phyloP scores from a whole-genome alignment of 2,797 vertebrate genomes.

The Xerus rutilus region DNA sequence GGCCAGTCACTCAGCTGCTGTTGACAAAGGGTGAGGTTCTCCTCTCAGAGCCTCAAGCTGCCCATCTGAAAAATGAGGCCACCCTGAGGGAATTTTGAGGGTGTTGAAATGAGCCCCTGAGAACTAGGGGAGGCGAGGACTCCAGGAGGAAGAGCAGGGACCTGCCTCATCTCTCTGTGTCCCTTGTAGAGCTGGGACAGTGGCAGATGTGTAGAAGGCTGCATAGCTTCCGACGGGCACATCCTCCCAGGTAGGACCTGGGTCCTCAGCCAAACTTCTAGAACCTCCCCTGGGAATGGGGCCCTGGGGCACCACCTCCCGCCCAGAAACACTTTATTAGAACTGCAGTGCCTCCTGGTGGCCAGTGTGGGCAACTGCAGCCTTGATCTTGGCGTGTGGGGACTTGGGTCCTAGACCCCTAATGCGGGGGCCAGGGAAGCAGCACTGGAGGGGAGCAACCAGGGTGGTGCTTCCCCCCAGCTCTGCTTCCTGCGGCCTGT shows the following conservation, averaged over 20 bases:
- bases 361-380: conserved; percentile 60
- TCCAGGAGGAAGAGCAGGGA: not conserved
- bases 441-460: not conserved
- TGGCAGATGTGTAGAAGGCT: not conserved
- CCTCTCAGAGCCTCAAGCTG: not conserved
- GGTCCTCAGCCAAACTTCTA: not conserved
- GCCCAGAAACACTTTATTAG: conserved; percentile 47
- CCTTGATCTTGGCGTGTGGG: not conserved
- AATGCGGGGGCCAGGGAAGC: accelerated
- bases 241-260: not conserved
- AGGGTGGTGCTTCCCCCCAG: not conserved
- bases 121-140: not conserved
- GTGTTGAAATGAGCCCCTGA: not conserved
- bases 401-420: not conserved
- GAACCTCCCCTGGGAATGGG: not conserved
- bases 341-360: conserved; percentile 80
- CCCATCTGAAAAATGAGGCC: not conserved
- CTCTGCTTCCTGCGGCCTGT: not conserved
- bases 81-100: not conserved
- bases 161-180: not conserved
- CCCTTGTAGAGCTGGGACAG: not conserved
- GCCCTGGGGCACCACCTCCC: not conserved
- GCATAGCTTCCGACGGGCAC: not conserved
- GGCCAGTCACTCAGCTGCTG: not conserved
- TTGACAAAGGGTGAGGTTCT: not conserved